Percentiles rank a stretch among this genome's conserved stretches.
Evolutionary conservation across 2,113 vertebrate genomes (phyloP).

Genomic region (Butorides virescens): DNA sequence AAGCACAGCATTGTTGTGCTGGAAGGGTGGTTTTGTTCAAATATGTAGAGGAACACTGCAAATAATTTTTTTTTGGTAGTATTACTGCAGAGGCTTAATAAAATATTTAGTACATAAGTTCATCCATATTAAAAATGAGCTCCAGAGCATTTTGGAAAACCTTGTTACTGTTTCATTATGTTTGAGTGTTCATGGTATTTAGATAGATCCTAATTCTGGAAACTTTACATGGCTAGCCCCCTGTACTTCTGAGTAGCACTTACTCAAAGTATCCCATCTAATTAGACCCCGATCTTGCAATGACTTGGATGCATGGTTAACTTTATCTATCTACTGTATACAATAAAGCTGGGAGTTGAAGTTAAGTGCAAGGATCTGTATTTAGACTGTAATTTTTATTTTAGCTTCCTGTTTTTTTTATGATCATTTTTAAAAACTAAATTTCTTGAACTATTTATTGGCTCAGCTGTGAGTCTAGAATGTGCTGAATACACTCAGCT

Average conservation of each 20-base stretch:
- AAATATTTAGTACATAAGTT: neutral
- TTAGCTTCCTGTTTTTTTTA: neutral
- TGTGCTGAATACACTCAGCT: neutral
- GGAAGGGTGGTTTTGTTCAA: neutral
- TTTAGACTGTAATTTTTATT: neutral
- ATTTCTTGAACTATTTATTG: neutral
- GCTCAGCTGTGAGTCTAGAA: neutral
- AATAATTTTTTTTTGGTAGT: neutral
- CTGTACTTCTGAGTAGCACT: neutral
- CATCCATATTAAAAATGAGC: neutral
- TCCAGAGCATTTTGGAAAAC: neutral
- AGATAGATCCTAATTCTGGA: neutral
- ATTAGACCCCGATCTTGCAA: neutral
- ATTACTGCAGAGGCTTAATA: neutral
- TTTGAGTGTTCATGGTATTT: neutral
- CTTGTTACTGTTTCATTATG: neutral
- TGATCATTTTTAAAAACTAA: neutral
- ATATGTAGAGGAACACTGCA: neutral
- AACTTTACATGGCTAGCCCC: neutral
- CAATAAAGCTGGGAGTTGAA: neutral
- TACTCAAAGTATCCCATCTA: neutral
- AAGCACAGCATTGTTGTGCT: neutral
- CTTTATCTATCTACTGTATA: neutral
- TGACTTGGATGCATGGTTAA: neutral
- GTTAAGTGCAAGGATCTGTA: neutral